Evolutionary conservation across 2,113 vertebrate genomes (phyloP).

Genomic region (Takifugu flavidus): DNA sequence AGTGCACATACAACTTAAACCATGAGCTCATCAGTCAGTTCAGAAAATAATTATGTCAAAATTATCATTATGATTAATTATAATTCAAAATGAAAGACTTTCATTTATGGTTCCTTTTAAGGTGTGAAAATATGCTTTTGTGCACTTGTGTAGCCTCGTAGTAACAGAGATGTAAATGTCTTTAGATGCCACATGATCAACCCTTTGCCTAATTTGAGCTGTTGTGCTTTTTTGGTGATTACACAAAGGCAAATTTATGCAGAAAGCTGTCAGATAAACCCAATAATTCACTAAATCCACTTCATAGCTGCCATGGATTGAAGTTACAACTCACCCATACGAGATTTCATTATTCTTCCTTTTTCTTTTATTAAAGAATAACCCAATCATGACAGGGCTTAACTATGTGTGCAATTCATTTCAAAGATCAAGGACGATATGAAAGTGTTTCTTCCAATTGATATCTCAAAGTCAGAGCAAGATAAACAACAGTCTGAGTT

Average conservation of each 20-base stretch:
- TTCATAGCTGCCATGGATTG: too few relatives aligned
- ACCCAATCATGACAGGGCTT: conserved; percentile 6
- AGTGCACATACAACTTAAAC: too few relatives aligned
- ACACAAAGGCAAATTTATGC: conserved; percentile 6
- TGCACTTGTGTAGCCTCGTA: too few relatives aligned
- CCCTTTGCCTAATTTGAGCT: conserved; percentile 1
- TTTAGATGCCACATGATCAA: background rate
- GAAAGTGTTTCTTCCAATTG: conserved; percentile 22
- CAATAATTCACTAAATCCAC: background rate
- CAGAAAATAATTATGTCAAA: too few relatives aligned
- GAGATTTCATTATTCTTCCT: too few relatives aligned
- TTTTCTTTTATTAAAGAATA: conserved; percentile 6
- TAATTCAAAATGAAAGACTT: too few relatives aligned
- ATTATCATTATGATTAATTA: too few relatives aligned
- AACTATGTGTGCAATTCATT: conserved; percentile 18
- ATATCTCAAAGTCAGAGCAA: conserved; percentile 27
- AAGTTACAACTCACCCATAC: too few relatives aligned
- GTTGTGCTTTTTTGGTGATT: background rate
- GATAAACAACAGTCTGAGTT: conserved; percentile 38
- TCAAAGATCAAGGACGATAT: conserved; percentile 31
- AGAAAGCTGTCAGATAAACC: conserved; percentile 3
- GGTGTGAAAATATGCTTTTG: too few relatives aligned
- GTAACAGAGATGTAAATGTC: background rate
- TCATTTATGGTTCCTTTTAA: too few relatives aligned
- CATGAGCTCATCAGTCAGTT: too few relatives aligned